Percentiles rank a stretch among this genome's conserved stretches.
phyloP scores from a whole-genome alignment of 1,140 invertebrate genomes.

The Drosophila eugracilis region DNA sequence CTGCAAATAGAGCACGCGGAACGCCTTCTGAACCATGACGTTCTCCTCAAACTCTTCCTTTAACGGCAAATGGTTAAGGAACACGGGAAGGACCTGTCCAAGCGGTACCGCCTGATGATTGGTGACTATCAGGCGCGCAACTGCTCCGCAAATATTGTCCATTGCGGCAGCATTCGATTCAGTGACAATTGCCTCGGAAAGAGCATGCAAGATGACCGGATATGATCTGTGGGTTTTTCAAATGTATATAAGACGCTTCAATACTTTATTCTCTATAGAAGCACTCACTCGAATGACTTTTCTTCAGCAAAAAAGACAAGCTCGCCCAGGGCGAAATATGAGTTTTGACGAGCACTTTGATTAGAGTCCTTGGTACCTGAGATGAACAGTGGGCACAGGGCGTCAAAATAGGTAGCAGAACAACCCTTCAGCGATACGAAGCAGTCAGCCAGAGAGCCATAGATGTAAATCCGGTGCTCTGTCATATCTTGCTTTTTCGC shows the following conservation, averaged over 20 bases:
- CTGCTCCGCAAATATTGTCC: constrained; percentile 92
- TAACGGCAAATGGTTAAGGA: constrained; percentile 90
- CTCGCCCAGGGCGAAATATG: constrained; percentile 91
- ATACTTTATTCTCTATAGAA: background rate
- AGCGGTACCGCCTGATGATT: constrained; percentile 88
- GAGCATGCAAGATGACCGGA: constrained; percentile 87
- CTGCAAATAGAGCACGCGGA: constrained; percentile 87
- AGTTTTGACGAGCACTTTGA: constrained; percentile 90
- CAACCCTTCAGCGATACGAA: constrained; percentile 87
- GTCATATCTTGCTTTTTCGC: constrained; percentile 61
- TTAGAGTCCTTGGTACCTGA: constrained; percentile 87
- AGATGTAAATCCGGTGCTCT: constrained; percentile 88
- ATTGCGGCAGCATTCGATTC: constrained; percentile 88
- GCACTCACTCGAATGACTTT: constrained; percentile 75
- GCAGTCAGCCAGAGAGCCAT: constrained; percentile 91
- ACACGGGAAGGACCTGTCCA: constrained; percentile 90
- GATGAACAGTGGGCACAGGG: constrained; percentile 88
- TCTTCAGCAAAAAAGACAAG: constrained; percentile 86
- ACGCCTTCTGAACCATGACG: constrained; percentile 88
- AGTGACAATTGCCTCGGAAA: constrained; percentile 88
- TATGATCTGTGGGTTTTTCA: constrained; percentile 54
- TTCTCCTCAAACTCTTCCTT: constrained; percentile 92
- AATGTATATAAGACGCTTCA: background rate
- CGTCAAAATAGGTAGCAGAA: constrained; percentile 86
- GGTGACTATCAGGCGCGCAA: constrained; percentile 90